Base-by-base conservation (phyloP, 1,140 invertebrate genomes). In the Drosophila oshimai region DNA sequence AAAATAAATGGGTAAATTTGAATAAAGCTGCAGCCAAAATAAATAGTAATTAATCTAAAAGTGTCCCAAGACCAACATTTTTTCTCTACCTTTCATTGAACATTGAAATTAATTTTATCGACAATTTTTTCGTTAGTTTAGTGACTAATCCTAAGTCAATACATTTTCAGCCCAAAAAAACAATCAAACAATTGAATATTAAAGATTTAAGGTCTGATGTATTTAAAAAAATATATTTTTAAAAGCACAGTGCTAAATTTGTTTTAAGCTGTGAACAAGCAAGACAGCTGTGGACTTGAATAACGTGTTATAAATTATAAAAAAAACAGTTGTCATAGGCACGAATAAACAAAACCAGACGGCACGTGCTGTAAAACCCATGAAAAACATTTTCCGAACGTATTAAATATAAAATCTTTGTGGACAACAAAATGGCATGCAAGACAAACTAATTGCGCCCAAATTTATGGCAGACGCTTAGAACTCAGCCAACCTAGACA, bases 291-390 rank as follows among this genome's bases (percentile, higher is more conserved):
- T 51, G 15, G 29, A 29, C 24, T 50, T 72, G 57, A 41, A 69
- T 57, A 55, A 37, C 17, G 20, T 57, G 60, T 22, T 55, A 74
- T 70, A 81, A 83, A 80, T 79, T 69, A 75, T 72, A 61, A 37
- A 53, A 57, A 67, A 22, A 62, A 64, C 36, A 44, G n/a, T n/a
- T n/a, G n/a, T n/a, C n/a, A 55, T 29, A 46, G n/a, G n/a, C n/a
- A 58, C 34, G 34, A 45, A 57, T 72, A 58, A 50, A 57, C 64
- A 84, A 79, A 78, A 72, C 68, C 77, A 86, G 22, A 51, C 51
- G 79, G 80, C 80, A 84, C 80, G 80, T 84, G 80, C 80, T 86
- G 80, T 84, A 84, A 84, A 84, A 76, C 67, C 81, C 75, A 84
- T 84, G 80, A 75, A 84, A 84, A 80, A 53, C 60, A 71, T 72